phyloP scores from a whole-genome alignment of 2,888 invertebrate species.

The Tiliacea aurago region DNA sequence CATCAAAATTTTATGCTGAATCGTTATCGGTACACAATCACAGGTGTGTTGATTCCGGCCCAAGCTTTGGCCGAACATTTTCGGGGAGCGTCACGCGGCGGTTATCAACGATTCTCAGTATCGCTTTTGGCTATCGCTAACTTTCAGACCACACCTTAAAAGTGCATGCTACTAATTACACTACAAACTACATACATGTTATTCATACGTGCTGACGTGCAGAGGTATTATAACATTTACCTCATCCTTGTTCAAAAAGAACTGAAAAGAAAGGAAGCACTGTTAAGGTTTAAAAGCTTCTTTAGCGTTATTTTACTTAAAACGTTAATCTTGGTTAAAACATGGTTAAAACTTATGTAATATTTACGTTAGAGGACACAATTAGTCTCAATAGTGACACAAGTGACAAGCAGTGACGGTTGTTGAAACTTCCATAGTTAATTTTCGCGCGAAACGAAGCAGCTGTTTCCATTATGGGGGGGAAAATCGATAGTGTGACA shows the following conservation, averaged over 20 bases:
- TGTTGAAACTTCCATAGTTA: constrained; percentile 27
- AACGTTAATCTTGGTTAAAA: constrained; percentile 19
- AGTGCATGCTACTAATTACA: constrained; percentile 43
- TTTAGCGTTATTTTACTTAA: constrained; percentile 51
- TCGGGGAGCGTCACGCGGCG: not conserved
- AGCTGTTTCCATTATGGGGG: constrained; percentile 18
- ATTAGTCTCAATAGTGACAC: not conserved
- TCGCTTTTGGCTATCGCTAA: constrained; percentile 12
- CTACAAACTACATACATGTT: constrained; percentile 27
- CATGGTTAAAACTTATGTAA: not conserved
- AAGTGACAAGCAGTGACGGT: constrained; percentile 26
- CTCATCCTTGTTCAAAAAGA: constrained; percentile 84
- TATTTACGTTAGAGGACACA: not conserved
- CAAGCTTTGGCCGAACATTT: constrained; percentile 7
- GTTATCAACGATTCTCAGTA: constrained; percentile 11
- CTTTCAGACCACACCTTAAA: constrained; percentile 38
- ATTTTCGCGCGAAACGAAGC: constrained; percentile 31
- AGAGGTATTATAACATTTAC: constrained; percentile 74
- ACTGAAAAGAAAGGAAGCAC: constrained; percentile 83
- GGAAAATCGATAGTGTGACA: constrained; percentile 41
- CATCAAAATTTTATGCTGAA: not conserved
- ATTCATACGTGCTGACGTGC: constrained; percentile 53
- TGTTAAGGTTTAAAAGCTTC: constrained; percentile 69
- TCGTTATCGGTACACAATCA: constrained; percentile 12
- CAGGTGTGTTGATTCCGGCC: constrained; percentile 7